A percentile compares a stretch with the other conserved stretches of the same genome.
Conservation (phyloP, 2,113 vertebrate genomes). For the Alces alces region DNA sequence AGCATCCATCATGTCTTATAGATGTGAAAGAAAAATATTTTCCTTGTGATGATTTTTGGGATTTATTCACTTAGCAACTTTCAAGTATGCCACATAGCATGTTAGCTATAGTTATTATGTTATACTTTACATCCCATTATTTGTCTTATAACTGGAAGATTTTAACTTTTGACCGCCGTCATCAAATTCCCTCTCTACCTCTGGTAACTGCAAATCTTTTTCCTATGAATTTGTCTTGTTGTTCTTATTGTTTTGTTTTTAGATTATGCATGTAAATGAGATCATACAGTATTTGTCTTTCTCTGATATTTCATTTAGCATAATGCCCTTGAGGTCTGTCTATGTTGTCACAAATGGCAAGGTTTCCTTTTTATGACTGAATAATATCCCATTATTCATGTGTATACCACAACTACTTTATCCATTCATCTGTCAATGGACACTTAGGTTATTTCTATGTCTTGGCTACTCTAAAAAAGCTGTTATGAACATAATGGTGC, state of each 20-base stretch:
- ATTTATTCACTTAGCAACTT: background rate
- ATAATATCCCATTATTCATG: background rate
- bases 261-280: background rate
- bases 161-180: background rate
- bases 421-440: background rate
- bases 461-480: background rate
- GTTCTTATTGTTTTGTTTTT: background rate
- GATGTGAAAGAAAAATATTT: background rate
- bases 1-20: background rate
- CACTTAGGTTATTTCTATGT: background rate
- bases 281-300: background rate
- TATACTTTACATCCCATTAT: background rate
- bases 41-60: background rate
- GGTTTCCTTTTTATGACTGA: background rate
- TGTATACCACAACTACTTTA: background rate
- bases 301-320: background rate
- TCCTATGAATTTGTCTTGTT: background rate
- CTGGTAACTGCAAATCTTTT: background rate
- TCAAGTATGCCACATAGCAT: background rate
- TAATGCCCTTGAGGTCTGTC: background rate
- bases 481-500: background rate
- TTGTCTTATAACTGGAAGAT: background rate
- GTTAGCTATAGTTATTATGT: background rate
- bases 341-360: background rate
- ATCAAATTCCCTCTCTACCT: background rate